Percentiles rank a stretch among this genome's conserved stretches.
Evolutionary conservation across 2,113 vertebrate species (phyloP).

Genomic region (Gambusia holbrooki): DNA sequence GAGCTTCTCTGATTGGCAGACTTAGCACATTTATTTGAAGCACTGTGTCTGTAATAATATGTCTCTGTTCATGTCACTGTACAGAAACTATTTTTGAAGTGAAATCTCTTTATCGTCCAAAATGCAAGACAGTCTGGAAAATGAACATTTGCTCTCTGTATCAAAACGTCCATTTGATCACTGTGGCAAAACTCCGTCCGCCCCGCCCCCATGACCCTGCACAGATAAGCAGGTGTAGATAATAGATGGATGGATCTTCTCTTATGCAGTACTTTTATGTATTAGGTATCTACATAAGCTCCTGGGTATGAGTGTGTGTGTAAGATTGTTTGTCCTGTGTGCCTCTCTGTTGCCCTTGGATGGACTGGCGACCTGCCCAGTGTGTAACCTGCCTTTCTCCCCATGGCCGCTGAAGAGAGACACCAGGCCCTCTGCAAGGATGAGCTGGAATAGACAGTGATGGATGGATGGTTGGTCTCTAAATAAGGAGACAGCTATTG

Average conservation of each 20-base stretch:
- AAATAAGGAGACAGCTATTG: neutral
- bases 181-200: too few relatives aligned
- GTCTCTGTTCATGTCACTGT: neutral
- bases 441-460: neutral
- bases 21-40: neutral
- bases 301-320: neutral
- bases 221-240: neutral
- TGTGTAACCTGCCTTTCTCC: neutral
- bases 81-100: neutral
- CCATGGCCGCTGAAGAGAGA: neutral
- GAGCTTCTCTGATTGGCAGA: neutral
- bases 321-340: neutral
- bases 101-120: neutral
- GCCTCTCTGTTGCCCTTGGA: neutral
- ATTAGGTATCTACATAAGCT: neutral
- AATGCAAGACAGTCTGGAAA: neutral
- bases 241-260: neutral
- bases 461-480: neutral
- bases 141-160: neutral
- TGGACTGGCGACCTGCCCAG: neutral
- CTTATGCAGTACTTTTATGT: neutral
- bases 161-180: too few relatives aligned
- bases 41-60: neutral
- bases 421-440: neutral
- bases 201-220: too few relatives aligned